Evolutionary conservation across 2,113 vertebrate species (phyloP).

Genomic region (Oreamnos americanus): DNA sequence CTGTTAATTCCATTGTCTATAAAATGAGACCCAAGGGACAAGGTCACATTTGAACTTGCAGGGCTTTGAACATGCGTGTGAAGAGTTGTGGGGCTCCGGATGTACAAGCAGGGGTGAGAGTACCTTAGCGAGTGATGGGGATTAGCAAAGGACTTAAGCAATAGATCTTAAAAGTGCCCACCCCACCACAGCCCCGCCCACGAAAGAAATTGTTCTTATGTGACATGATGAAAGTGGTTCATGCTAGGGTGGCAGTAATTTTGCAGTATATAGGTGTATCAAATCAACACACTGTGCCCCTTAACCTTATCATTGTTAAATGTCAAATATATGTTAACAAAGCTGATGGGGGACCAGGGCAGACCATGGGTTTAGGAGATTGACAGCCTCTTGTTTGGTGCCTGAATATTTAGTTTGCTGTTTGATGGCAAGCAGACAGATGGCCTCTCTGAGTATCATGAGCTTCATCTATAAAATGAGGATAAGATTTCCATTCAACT

Average conservation of each 20-base stretch:
- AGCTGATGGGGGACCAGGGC: neutral
- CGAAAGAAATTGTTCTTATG: neutral
- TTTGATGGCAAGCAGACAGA: neutral
- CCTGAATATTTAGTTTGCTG: neutral
- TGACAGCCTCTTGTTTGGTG: neutral
- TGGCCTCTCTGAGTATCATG: neutral
- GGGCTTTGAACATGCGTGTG: neutral
- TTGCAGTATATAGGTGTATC: neutral
- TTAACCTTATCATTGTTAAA: neutral
- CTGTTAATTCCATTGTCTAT: neutral
- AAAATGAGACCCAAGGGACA: neutral
- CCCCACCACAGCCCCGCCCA: fast-evolving
- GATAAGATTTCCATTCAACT: neutral
- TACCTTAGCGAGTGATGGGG: neutral
- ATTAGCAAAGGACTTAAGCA: neutral
- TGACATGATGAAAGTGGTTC: neutral
- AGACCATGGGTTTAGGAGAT: neutral
- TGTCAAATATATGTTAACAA: neutral
- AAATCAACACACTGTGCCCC: neutral
- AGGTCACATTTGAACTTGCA: neutral
- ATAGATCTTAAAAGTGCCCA: neutral
- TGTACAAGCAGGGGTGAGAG: neutral
- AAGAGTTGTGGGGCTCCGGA: fast-evolving
- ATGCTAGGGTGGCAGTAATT: neutral
- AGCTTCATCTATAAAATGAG: neutral